phyloP scores from a whole-genome alignment of 2,888 invertebrate species.

The Apomyelois bistriatella region DNA sequence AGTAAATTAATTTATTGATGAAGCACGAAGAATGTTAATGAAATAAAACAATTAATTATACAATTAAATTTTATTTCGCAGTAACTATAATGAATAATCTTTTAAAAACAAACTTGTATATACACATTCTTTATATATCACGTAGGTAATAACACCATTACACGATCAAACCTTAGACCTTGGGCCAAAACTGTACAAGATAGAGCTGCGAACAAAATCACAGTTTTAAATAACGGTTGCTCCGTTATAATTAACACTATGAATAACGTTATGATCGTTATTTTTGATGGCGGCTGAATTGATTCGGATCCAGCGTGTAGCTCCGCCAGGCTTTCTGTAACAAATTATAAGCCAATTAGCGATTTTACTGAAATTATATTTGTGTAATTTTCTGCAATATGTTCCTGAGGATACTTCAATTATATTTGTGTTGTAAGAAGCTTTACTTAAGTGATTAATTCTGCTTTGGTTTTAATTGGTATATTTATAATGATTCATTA shows the following conservation, averaged over 20 bases:
- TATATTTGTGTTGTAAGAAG: not conserved
- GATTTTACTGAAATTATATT: constrained; percentile 10
- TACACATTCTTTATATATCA: constrained; percentile 56
- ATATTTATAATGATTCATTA: no score
- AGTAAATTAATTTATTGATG: no score
- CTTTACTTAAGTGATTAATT: not conserved
- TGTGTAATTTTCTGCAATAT: no score
- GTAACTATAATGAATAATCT: constrained; percentile 58
- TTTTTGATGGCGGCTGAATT: constrained; percentile 41
- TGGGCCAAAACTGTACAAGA: constrained; percentile 36
- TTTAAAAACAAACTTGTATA: constrained; percentile 40
- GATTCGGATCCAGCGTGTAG: constrained; percentile 59
- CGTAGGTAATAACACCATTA: constrained; percentile 60
- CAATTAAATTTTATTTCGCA: constrained; percentile 71
- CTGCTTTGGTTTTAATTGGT: not conserved
- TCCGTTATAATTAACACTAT: constrained; percentile 34
- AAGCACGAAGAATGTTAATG: no score
- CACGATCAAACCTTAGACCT: constrained; percentile 38
- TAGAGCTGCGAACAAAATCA: constrained; percentile 44
- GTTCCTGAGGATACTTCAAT: not conserved
- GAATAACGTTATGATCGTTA: constrained; percentile 39
- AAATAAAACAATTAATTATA: constrained; percentile 44
- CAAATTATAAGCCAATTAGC: constrained; percentile 46
- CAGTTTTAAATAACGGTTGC: constrained; percentile 38
- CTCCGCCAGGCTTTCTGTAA: constrained; percentile 76